phyloP scores from a whole-genome alignment of 2,888 invertebrate species.

The Quadroppia sp. region DNA sequence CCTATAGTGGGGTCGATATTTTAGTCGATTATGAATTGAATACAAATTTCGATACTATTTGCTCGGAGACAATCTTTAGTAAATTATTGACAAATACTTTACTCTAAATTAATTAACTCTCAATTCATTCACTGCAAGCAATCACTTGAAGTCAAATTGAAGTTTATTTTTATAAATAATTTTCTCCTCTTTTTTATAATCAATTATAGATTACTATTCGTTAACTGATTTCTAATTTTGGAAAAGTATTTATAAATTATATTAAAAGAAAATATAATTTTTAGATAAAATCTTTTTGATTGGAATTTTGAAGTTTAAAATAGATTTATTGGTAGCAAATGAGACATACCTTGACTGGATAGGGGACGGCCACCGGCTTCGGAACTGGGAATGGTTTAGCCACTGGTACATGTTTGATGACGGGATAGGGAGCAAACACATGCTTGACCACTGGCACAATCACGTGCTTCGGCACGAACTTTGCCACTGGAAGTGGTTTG shows the following conservation, averaged over 20 bases:
- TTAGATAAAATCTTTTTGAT: background rate
- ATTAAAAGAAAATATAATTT: background rate
- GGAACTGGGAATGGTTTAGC: conserved; percentile 48
- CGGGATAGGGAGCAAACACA: conserved; percentile 47
- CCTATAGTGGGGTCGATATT: background rate
- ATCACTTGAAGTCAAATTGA: background rate
- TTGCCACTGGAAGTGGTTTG: conserved; percentile 49
- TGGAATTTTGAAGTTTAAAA: background rate
- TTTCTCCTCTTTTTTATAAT: too few relatives aligned
- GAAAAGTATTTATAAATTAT: background rate
- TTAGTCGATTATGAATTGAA: background rate
- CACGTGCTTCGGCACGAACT: conserved; percentile 48
- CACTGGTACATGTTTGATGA: conserved; percentile 48
- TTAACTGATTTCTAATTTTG: background rate
- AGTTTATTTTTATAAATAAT: background rate
- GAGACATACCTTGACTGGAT: conserved; percentile 43
- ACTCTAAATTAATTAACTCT: background rate
- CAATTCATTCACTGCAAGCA: background rate
- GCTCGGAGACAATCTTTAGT: background rate
- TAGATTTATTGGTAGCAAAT: background rate
- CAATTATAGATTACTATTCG: background rate
- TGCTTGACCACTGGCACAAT: conserved; percentile 48
- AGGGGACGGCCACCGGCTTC: conserved; percentile 45
- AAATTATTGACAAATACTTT: background rate
- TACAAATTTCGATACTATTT: background rate